A percentile compares a stretch with the other conserved stretches of the same genome.
These are phyloP conservation scores for Hymenopus coronatus DNA, from an alignment of 2,888 invertebrate genomes.

Conservation along the genomic window DNA sequence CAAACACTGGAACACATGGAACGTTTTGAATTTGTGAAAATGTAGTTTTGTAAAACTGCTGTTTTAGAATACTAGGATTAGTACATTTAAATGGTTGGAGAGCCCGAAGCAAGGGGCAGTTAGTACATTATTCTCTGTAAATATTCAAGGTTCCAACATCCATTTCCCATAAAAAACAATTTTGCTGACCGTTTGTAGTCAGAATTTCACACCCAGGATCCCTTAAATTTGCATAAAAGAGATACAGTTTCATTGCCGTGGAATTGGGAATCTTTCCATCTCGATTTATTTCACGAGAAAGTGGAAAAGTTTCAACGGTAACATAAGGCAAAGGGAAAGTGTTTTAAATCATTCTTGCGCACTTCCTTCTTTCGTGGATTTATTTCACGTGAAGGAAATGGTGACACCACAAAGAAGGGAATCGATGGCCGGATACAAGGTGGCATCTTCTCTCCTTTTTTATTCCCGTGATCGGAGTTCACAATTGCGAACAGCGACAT, in stretches of 20 bases:
- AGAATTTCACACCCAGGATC: no score
- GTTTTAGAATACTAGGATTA: no score
- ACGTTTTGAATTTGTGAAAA: no score
- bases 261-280: not conserved
- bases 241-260: not conserved
- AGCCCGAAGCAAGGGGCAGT: no score
- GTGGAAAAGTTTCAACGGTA: not conserved
- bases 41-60: no score
- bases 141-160: no score
- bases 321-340: not conserved
- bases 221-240: not conserved
- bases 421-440: not conserved
- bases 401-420: not conserved
- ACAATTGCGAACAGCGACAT: not conserved
- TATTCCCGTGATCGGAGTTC: not conserved
- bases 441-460: not conserved
- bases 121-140: no score
- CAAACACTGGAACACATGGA: no score
- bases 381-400: not conserved
- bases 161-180: no score
- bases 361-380: not conserved
- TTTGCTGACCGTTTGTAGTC: no score
- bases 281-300: not conserved
- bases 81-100: no score
- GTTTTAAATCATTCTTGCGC: not conserved